Percentiles rank a stretch among this genome's conserved stretches.
These are phyloP conservation scores for Pseudomyrmex flavicornis DNA, from an alignment of 1,140 invertebrate genomes.

Conservation along the genomic window DNA sequence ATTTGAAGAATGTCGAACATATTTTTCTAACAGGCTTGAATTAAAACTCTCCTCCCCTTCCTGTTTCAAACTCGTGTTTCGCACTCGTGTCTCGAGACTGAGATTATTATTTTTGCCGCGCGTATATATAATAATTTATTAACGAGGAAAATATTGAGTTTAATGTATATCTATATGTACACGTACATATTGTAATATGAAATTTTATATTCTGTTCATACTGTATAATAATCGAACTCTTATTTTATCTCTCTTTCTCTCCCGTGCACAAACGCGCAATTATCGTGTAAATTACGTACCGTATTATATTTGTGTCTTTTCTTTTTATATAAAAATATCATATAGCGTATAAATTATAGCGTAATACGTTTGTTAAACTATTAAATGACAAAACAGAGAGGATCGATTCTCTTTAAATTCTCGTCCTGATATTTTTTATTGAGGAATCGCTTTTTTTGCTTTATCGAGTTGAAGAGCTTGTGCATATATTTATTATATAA, in stretches of 20 bases:
- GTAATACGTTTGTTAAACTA: slow-evolving; percentile 26
- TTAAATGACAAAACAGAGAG: too few relatives aligned
- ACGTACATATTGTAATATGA: neutral
- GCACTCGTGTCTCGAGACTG: neutral
- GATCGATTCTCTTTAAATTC: too few relatives aligned
- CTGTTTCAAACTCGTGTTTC: too few relatives aligned
- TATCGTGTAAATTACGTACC: slow-evolving; percentile 1
- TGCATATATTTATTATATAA: too few relatives aligned
- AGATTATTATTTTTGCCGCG: slow-evolving; percentile 28
- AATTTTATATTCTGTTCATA: slow-evolving; percentile 25
- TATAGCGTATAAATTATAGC: slow-evolving; percentile 33
- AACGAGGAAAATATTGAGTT: slow-evolving; percentile 12
- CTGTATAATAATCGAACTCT: neutral
- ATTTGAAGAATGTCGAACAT: slow-evolving; percentile 13
- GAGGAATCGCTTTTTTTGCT: too few relatives aligned
- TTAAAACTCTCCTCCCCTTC: neutral
- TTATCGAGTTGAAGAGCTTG: too few relatives aligned
- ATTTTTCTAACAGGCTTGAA: neutral
- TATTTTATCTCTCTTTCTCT: too few relatives aligned
- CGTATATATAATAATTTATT: slow-evolving; percentile 23
- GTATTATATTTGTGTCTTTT: slow-evolving; percentile 43
- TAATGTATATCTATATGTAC: neutral
- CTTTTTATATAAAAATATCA: slow-evolving; percentile 38
- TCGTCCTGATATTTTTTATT: too few relatives aligned
- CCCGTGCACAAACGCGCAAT: neutral